phyloP scores from a whole-genome alignment of 2,888 invertebrate genomes.

The Apodemia hepburni region DNA sequence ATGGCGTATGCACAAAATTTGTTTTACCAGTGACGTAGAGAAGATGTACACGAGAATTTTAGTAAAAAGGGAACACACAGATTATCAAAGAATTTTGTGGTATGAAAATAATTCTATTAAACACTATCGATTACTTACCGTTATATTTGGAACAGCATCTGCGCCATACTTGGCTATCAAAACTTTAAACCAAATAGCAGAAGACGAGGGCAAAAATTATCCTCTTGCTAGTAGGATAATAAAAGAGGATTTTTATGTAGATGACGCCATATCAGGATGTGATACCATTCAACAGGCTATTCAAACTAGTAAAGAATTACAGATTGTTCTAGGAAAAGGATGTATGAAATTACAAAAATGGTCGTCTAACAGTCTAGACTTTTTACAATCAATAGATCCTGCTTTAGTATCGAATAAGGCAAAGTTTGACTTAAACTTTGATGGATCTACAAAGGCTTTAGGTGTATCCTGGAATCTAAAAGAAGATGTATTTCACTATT shows the following conservation, averaged over 20 bases:
- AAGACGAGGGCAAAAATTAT: neutral
- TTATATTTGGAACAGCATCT: neutral
- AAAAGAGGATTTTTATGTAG: neutral
- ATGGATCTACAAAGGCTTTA: neutral
- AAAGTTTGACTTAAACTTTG: neutral
- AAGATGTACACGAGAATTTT: neutral
- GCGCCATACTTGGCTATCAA: neutral
- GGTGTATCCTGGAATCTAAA: neutral
- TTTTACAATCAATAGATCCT: neutral
- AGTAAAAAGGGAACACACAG: neutral
- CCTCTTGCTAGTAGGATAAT: no score
- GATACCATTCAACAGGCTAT: neutral
- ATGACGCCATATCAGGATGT: neutral
- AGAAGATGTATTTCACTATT: neutral
- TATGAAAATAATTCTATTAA: neutral
- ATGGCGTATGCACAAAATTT: neutral
- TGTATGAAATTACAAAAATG: neutral
- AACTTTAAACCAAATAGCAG: neutral
- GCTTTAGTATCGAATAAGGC: neutral
- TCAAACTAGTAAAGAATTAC: neutral
- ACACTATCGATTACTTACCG: neutral
- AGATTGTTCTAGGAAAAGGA: neutral
- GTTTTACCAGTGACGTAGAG: neutral
- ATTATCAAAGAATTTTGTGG: neutral
- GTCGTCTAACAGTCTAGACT: neutral